Base-by-base conservation (phyloP, 2,797 vertebrate species). In the Muraenolepis orangiensis region DNA sequence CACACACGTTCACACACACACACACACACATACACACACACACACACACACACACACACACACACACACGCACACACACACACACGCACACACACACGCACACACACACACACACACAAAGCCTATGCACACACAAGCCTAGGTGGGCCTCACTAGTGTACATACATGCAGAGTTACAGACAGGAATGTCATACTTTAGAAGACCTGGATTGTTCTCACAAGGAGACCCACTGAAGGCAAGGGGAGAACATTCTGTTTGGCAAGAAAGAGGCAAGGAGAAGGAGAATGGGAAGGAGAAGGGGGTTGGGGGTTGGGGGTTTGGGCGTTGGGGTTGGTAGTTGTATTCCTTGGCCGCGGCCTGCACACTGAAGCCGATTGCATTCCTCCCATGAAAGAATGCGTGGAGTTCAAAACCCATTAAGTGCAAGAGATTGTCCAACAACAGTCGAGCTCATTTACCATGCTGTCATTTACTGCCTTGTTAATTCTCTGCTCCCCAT, bases 351-450 rank as follows among this genome's bases (percentile, higher is more conserved):
- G 87, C 82, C 0, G 72, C n/a, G n/a, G n/a, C n/a, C n/a, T 74
- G 72, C 64, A 68, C 75, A 84, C 6, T 7, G 6, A 78, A 81
- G 78, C 74, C 78, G 68, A 34, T 82, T 82, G 79, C 79, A 88
- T 91, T 90, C 88, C 77, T 90, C 87, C 84, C 82, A 72, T 74
- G 82, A 81, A 87, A 86, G 83, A 87, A 88, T 88, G 83, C 79
- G 74, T 40, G 31, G 74, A 83, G 80, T 75, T 87, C 82, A 84
- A 87, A 84, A 86, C 72, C 61, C 71, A 87, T 85, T 88, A 82
- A 85, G 57, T 73, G 51, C 46, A 73, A n/a, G 78, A 78, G 74
- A 81, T 78, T 81, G 76, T 88, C 85, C 83, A 84, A 86, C 76
- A 82, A 87, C 79, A 87, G 80, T 66, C 77, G 13, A 72, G 72